A percentile compares a stretch with the other conserved stretches of the same genome.
Conservation (phyloP, 1,140 invertebrate genomes). For the Drosophila seguyi region DNA sequence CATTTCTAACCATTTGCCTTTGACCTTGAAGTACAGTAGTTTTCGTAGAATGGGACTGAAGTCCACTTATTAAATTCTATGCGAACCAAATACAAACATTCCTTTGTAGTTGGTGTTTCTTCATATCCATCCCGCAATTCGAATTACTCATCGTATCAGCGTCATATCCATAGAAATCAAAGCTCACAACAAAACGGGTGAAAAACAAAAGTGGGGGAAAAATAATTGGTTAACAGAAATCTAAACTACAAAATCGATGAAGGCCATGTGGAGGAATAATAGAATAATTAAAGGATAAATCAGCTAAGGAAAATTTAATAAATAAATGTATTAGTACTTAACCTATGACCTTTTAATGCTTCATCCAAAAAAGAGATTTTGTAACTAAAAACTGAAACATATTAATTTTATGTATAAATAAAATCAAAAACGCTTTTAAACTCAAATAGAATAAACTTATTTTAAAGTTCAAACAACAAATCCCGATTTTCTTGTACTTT, state of each 20-base stretch:
- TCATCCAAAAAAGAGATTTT: background rate
- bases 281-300: background rate
- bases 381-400: background rate
- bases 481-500: background rate
- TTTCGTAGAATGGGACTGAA: slow-evolving; percentile 1
- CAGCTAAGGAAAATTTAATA: background rate
- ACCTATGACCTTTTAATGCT: too few relatives aligned
- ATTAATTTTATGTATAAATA: background rate
- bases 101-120: background rate
- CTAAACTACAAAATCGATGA: slow-evolving; percentile 10
- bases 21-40: slow-evolving; percentile 18
- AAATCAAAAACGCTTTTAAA: background rate
- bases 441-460: background rate
- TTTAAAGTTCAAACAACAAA: background rate
- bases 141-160: slow-evolving; percentile 50
- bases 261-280: background rate
- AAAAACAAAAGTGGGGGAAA: background rate
- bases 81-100: slow-evolving; percentile 9
- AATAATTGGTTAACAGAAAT: slow-evolving; percentile 4
- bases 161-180: slow-evolving; percentile 49
- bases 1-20: background rate
- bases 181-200: slow-evolving; percentile 26
- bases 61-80: slow-evolving; percentile 29
- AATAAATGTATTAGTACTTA: background rate
- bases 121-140: slow-evolving; percentile 8